Base-by-base conservation (phyloP, 2,797 vertebrate genomes). In the Florisuga fusca region DNA sequence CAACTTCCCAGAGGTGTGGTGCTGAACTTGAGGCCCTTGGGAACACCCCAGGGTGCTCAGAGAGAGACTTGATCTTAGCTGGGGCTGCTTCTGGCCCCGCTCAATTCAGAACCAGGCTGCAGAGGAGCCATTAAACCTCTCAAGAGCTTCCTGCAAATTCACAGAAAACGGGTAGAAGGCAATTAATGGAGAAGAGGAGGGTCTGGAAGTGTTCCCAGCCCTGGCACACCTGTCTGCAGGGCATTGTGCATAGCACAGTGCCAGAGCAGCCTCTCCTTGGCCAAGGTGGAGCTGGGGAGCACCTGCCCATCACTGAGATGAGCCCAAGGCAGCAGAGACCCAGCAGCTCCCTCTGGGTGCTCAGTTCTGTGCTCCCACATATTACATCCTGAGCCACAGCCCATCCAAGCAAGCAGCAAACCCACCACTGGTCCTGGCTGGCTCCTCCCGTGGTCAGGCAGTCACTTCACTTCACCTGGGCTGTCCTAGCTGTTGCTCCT, bases 301-400 rank as follows among this genome's bases (percentile, higher is more conserved):
- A 7, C 19, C 18, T 1, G 3, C 20, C 53, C 38, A 2, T 6
- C 1, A 3, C 31, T 19, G 5, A 31, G 1, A 0, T 1, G 48
- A 67, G 48, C 7, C 15, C 4, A 15, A 0, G 1, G 1, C 46
- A 10, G 13, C 72, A 15, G 36, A 7, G 43, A 12, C 12, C 36
- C 29, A 4, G 0, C 1, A 0, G 38, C 66, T 63, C 13, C 0
- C 41, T 21, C 57, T 4, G 33, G 38, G 36, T 18, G 19, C 31
- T 10, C 55, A 57, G 57, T 34, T 22, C 22, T 12, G 6, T 25
- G 19, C 21, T 22, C 46, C 21, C 46, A 46, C 19, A 21, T 22
- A 22, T 21, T 22, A 46, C 46, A 46, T 46, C 19, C 19, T 20
- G 20, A 46, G 46, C 46, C 46, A 46, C 46, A 46, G 45, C 20